Conservation (phyloP, 2,113 vertebrate species). For the Symphodus melops region DNA sequence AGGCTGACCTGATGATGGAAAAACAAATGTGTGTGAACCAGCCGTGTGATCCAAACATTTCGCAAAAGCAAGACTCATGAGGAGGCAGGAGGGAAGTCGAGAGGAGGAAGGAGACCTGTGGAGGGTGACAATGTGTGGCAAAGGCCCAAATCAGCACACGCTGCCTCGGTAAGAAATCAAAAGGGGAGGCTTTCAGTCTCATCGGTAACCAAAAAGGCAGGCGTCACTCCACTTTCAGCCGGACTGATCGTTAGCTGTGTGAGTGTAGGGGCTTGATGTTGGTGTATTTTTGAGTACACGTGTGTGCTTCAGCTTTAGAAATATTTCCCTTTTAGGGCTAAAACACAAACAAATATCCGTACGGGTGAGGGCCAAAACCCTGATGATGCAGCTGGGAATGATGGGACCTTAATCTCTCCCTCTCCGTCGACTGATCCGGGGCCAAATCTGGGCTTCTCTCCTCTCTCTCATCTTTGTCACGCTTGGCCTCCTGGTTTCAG, state of each 20-base stretch:
- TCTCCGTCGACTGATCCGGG: constrained; percentile 71
- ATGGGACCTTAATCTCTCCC: constrained; percentile 76
- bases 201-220: constrained; percentile 70
- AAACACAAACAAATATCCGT: constrained; percentile 36
- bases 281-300: neutral
- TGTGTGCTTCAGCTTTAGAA: constrained; percentile 3
- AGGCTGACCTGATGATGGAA: constrained; percentile 19
- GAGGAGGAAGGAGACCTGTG: constrained; percentile 60
- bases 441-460: constrained; percentile 74
- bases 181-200: constrained; percentile 19
- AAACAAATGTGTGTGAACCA: constrained; percentile 16
- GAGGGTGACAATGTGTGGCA: constrained; percentile 70
- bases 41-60: constrained; percentile 46
- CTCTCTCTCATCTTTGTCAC: constrained; percentile 60
- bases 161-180: constrained; percentile 22
- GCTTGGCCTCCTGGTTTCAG: constrained; percentile 72
- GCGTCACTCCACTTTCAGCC: constrained; percentile 62
- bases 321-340: neutral
- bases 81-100: constrained; percentile 72
- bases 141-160: constrained; percentile 65
- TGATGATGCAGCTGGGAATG: constrained; percentile 71
- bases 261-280: neutral
- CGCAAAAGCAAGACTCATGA: constrained; percentile 56
- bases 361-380: constrained; percentile 47
- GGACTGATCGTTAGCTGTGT: constrained; percentile 61